Base-by-base conservation (phyloP, 2,113 vertebrate genomes). In the Garra rufa region DNA sequence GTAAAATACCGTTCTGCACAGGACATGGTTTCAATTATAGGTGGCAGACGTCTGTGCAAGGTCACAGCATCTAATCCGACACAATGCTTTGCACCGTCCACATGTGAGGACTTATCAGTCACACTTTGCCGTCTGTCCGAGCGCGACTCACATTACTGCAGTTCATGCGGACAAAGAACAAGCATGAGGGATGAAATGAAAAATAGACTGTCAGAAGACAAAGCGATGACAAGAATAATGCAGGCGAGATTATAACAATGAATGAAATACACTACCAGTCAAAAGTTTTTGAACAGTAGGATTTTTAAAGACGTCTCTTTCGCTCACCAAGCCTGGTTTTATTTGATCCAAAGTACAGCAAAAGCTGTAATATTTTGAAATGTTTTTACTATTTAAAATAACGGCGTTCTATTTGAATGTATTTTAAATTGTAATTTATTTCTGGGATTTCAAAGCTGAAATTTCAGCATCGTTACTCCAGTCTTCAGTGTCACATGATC, bases 91-190 rank as follows among this genome's bases (percentile, higher is more conserved):
- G 34, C 8, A 15, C 19, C 1, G 17, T 84, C 59, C 83, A 69
- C 41, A 50, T 67, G 77, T 13, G 55, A 76, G 26, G 28, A 83
- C 13, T 43, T 57, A 76, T 83, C 71, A 83, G 57, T 83, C 73
- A 26, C 82, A 83, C 82, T 63, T 19, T 15, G 82, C 55, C 26
- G 9, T 24, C 67, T 30, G 75, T 55, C 28, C 2, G 30, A 77
- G 11, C 30, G 1, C 19, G 3, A 38, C 75, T 77, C 50, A 24
- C 75, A 59, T 63, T 65, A 63, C 43, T 28, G 2, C 1, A 26
- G 3, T 28, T 26, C 38, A 24, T 19, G 41, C 21, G 10, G 26
- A 30, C 57, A 63, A 11, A 21, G n/a, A 65, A 14, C 17, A 1
- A 9, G 44, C 44, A 75, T 14, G 43, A 65, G 14, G 48, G 24